These are phyloP conservation scores for Batillaria attramentaria DNA, from an alignment of 1,140 invertebrate genomes.

Conservation along the genomic window DNA sequence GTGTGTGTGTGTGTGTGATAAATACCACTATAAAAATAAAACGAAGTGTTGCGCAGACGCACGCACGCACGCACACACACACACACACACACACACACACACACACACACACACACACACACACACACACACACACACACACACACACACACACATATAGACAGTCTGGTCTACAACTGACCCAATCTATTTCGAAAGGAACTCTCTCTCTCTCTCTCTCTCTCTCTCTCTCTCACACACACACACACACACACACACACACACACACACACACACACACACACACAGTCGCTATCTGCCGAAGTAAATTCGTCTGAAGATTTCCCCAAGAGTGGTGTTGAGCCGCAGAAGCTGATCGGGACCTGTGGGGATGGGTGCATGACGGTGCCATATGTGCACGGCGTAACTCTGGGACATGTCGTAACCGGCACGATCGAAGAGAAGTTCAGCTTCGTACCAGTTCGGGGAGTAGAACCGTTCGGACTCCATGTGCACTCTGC, in stretches of 20 bases:
- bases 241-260: background rate
- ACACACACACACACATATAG: slow-evolving; percentile 23
- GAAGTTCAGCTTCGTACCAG: slow-evolving; percentile 29
- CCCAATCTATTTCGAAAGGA: too few species aligned
- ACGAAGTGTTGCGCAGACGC: too few species aligned
- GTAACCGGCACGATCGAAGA: slow-evolving; percentile 38
- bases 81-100: too few species aligned
- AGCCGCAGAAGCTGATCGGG: slow-evolving; percentile 19
- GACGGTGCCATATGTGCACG: slow-evolving; percentile 44
- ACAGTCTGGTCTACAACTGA: too few species aligned
- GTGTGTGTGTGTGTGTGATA: too few species aligned
- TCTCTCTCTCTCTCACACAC: too few species aligned
- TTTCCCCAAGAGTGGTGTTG: slow-evolving; percentile 38
- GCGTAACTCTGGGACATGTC: slow-evolving; percentile 47
- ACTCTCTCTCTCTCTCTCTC: too few species aligned
- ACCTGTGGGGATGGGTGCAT: background rate
- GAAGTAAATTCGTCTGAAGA: slow-evolving; percentile 39
- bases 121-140: slow-evolving; percentile 22
- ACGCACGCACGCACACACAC: too few species aligned
- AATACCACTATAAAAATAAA: too few species aligned
- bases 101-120: slow-evolving; percentile 22
- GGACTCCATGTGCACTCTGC: slow-evolving; percentile 43
- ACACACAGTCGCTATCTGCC: slow-evolving; percentile 5
- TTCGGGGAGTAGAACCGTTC: slow-evolving; percentile 41
- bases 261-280: background rate